Evolutionary conservation across 2,888 invertebrate genomes (phyloP).

Genomic region (Rugalucina vietnamica): DNA sequence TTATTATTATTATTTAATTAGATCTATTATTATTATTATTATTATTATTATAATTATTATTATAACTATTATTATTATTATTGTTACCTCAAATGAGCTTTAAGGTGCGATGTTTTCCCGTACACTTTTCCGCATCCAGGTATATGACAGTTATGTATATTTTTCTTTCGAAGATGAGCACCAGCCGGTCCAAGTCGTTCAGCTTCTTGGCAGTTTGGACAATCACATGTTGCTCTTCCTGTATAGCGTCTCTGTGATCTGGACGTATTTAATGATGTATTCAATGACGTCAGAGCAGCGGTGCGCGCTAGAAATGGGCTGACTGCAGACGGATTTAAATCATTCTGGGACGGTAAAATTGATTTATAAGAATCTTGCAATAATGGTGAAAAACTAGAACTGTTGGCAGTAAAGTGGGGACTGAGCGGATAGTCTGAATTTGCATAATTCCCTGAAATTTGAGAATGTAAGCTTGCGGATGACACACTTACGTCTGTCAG

Average conservation of each 20-base stretch:
- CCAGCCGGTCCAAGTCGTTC: slow-evolving; percentile 93
- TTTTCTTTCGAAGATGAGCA: slow-evolving; percentile 84
- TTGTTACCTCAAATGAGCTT: slow-evolving; percentile 91
- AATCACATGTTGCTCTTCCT: slow-evolving; percentile 98
- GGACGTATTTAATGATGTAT: slow-evolving; percentile 76
- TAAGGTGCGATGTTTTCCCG: slow-evolving; percentile 98
- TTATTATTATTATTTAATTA: too few relatives aligned
- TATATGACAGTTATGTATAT: slow-evolving; percentile 83
- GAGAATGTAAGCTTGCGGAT: slow-evolving; percentile 64
- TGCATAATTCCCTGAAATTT: slow-evolving; percentile 85
- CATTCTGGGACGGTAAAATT: slow-evolving; percentile 89
- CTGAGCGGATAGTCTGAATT: slow-evolving; percentile 80
- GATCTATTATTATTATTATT: too few relatives aligned
- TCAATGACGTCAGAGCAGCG: slow-evolving; percentile 87
- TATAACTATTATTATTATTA: too few relatives aligned
- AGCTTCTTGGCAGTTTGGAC: slow-evolving; percentile 99
- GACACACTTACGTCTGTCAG: slow-evolving; percentile 75
- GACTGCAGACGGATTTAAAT: slow-evolving; percentile 79
- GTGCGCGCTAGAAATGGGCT: slow-evolving; percentile 86
- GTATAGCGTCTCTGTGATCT: slow-evolving; percentile 90
- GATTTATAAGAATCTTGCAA: slow-evolving; percentile 96
- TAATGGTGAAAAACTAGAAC: slow-evolving; percentile 92
- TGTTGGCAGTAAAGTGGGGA: slow-evolving; percentile 78
- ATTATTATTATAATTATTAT: too few relatives aligned
- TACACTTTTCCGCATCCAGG: slow-evolving; percentile 87